phyloP scores from a whole-genome alignment of 2,113 vertebrate species.

The Sorex fumeus region DNA sequence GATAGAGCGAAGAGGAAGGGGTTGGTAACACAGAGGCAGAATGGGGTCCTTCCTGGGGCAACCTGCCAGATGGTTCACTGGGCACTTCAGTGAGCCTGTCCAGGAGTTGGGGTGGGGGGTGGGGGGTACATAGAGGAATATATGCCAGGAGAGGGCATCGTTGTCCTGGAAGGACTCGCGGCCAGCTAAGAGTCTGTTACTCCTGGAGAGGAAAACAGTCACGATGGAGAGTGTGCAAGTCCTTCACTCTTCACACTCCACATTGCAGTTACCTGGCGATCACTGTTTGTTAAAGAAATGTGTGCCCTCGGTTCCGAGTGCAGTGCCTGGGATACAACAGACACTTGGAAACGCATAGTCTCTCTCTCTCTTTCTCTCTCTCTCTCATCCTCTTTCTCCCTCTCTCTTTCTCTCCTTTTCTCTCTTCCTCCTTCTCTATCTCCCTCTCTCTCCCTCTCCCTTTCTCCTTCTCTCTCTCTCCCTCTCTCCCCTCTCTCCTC shows the following conservation, averaged over 20 bases:
- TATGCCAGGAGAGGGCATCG: neutral
- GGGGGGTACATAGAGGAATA: no score
- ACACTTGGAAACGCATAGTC: neutral
- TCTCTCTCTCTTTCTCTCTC: neutral
- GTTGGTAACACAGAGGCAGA: no score
- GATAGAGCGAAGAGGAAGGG: neutral
- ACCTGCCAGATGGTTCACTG: neutral
- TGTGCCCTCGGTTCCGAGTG: neutral
- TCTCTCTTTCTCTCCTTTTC: no score
- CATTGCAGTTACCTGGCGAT: neutral
- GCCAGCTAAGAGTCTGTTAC: neutral
- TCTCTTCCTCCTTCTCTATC: no score
- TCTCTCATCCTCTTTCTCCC: neutral
- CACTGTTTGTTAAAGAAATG: neutral
- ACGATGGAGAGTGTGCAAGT: neutral
- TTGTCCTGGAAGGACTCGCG: neutral
- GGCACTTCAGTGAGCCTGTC: neutral
- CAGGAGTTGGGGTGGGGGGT: no score
- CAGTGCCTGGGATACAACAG: neutral
- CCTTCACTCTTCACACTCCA: neutral
- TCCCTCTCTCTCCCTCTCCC: no score
- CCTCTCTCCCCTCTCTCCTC: no score
- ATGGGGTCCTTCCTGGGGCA: neutral
- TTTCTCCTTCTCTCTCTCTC: no score
- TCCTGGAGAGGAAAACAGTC: neutral